phyloP scores from a whole-genome alignment of 2,113 vertebrate species.

The Cnemophilus loriae region DNA sequence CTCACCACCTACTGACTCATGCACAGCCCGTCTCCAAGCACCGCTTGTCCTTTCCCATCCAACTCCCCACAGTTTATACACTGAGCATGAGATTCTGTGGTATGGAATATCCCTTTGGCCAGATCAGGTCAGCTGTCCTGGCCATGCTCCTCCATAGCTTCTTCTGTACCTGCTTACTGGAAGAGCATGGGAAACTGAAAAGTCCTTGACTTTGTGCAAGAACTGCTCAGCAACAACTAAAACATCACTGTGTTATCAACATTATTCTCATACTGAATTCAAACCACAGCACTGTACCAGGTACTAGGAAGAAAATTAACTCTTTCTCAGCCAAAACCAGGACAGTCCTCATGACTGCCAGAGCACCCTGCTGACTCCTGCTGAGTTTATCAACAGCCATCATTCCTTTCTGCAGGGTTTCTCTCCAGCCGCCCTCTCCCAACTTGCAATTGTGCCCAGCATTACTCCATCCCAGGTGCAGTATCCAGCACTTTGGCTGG shows the following conservation, averaged over 20 bases:
- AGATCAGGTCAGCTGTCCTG: background rate
- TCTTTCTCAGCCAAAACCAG: background rate
- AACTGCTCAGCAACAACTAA: background rate
- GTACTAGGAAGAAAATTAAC: background rate
- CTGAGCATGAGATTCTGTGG: no score
- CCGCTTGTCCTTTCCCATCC: fast-evolving
- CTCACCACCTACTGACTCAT: background rate
- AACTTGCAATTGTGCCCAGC: background rate
- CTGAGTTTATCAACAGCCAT: background rate
- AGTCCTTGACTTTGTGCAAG: background rate
- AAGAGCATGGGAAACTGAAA: background rate
- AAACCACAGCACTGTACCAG: background rate
- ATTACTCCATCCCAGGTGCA: background rate
- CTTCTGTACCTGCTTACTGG: background rate
- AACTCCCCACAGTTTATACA: background rate
- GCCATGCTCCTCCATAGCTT: background rate
- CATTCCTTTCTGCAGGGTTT: background rate
- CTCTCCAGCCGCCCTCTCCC: background rate
- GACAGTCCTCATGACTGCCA: background rate
- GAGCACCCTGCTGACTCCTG: background rate
- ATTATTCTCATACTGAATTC: background rate
- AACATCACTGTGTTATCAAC: background rate
- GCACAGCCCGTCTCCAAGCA: background rate
- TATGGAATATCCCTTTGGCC: background rate
- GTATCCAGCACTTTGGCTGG: background rate